Base-by-base conservation (phyloP, 2,888 invertebrate genomes). In the Pheosia gnoma region DNA sequence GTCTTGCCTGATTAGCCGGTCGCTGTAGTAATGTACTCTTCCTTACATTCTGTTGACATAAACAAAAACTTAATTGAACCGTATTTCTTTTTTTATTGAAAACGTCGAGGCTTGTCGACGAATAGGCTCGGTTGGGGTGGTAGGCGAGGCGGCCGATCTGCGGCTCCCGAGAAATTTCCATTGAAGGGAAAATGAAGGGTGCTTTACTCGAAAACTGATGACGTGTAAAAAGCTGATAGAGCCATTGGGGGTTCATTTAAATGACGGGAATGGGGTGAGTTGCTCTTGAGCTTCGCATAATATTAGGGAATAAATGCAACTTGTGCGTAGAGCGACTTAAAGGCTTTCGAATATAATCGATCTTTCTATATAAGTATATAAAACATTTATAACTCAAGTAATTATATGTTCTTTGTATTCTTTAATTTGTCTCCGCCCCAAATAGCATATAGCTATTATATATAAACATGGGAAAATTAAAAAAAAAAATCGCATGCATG, bases 211-310 rank as follows among this genome's bases (percentile, higher is more conserved):
- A 81, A 89, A 90, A 90, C 82, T 88, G 91, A 91, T 91, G 91
- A 91, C 90, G 87, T 89, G 88, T 85, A 83, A 87, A 85, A 88
- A 83, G 79, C 84, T 82, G 90, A 90, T 90, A 89, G 89, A 88
- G 86, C 85, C 86, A 87, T 87, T 83, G 77, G 74, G 78, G 84
- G 83, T 83, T 86, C 86, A 87, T 90, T 90, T 88, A 85, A 89
- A 90, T 88, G 84, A 83, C 85, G 83, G 77, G 79, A 82, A 81
- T 80, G 77, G 79, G 82, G 79, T 78, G 80, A 87, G 84, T 81
- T 81, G 78, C 82, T 81, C 86, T 85, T 78, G 74, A 82, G 72
- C 68, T 77, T 74, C 71, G 76, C 76, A 81, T 78, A 75, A 80
- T 76, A 72, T 67, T 70, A 61, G 60, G 59, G 69, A 75, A 71